Conservation (phyloP, 1,140 invertebrate species). For the Trissolcus basalis region DNA sequence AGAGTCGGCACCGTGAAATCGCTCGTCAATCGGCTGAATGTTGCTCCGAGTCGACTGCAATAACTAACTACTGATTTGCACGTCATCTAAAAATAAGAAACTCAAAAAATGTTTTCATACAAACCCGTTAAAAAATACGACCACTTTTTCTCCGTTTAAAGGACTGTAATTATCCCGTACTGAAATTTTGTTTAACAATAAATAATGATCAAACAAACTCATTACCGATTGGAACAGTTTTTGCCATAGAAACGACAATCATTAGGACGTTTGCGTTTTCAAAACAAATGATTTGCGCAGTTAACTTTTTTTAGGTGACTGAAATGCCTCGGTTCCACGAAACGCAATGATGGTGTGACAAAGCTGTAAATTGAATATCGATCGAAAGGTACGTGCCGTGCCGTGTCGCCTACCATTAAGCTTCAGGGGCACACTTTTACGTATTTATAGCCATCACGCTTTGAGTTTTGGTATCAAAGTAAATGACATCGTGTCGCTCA, state of each 20-base stretch:
- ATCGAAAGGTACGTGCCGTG: constrained; percentile 61
- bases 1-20: constrained; percentile 62
- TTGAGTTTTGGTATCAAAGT: constrained; percentile 27
- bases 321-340: constrained; percentile 61
- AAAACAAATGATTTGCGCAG: constrained; percentile 12
- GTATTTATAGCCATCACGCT: constrained; percentile 38
- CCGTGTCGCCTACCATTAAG: constrained; percentile 67
- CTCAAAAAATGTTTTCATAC: neutral
- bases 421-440: constrained; percentile 43
- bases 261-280: constrained; percentile 7
- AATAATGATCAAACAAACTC: no score
- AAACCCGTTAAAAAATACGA: neutral
- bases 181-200: no score
- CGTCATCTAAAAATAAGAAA: neutral
- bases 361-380: constrained; percentile 76
- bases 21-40: constrained; percentile 42
- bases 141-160: no score
- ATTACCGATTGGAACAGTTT: no score
- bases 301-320: constrained; percentile 31
- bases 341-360: constrained; percentile 68
- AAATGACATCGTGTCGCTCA: constrained; percentile 41
- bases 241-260: constrained; percentile 4
- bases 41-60: constrained; percentile 45
- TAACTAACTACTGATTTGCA: constrained; percentile 33
- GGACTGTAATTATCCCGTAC: no score